Evolutionary conservation across 1,140 invertebrate species (phyloP), one percentile per base, ranked within the genome.

Genomic region (Cataglyphis hispanica): DNA sequence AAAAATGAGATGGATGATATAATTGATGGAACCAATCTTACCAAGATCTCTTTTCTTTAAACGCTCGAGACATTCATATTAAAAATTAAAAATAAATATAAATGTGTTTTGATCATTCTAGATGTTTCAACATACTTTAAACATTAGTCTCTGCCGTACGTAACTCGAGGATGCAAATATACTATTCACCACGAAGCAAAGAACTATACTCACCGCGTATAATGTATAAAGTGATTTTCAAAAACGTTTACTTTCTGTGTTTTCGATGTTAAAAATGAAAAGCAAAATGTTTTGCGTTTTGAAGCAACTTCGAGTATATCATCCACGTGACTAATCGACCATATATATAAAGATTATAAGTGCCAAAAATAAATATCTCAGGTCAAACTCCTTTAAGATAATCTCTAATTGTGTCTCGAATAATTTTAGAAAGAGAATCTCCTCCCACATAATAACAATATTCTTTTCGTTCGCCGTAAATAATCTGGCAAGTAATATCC

Each of bases 111-210:
- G 25, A 77, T 40, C 53, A 58, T 78, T 85, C 61, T n/a, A 50
- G 27, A 76, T 16, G 58, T 8, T 37, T 11, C 43, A 34, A 77
- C 50, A 43, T 58, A 77, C 43, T 50, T 53, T 34, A 27, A 69
- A 80, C 50, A 50, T 72, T 43, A 2, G 11, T 10, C n/a, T 58
- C 13, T 81, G 56, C 46, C 27, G 19, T 43, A 83, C 53, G 61
- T 60, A 76, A 88, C 43, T 69, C 25, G 60, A 56, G 25, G 84
- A 86, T 76, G 43, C 34, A 89, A 86, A 86, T 88, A 89, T 25
- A 86, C 64, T 25, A 43, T 25, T 31, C 43, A 34, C 34, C 22
- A 16, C n/a, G 34, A 16, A 72, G n/a, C 46, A 43, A 7, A 46
- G 76, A 75, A 19, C 22, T 50, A 56, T 31, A n/a, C 37, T 50